Conservation (phyloP, 2,888 invertebrate genomes). For the Argyresthia goedartella region DNA sequence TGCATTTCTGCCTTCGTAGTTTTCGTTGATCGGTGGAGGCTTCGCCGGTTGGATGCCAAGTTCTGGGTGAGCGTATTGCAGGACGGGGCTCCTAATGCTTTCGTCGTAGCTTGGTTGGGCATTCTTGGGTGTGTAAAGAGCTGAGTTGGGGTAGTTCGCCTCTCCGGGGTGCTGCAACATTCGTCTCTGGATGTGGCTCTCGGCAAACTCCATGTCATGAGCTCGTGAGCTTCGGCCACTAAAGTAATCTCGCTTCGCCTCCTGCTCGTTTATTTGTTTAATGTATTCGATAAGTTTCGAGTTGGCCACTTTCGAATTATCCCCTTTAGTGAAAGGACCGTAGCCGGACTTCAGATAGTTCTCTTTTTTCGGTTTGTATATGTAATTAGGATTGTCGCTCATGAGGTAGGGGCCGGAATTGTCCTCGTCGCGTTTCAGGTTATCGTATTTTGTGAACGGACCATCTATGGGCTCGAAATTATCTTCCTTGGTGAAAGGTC, state of each 20-base stretch:
- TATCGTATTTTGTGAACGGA: slow-evolving; percentile 74
- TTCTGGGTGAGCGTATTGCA: slow-evolving; percentile 86
- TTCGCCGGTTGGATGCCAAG: slow-evolving; percentile 83
- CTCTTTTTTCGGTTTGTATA: slow-evolving; percentile 54
- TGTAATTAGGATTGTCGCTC: slow-evolving; percentile 41
- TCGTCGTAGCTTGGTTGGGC: slow-evolving; percentile 76
- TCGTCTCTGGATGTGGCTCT: slow-evolving; percentile 76
- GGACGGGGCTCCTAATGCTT: slow-evolving; percentile 79
- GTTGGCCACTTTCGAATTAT: slow-evolving; percentile 70
- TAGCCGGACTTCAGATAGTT: slow-evolving; percentile 58
- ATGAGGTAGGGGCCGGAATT: slow-evolving; percentile 38
- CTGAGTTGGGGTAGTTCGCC: slow-evolving; percentile 74
- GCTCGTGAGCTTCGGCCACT: slow-evolving; percentile 63
- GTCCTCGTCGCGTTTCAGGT: slow-evolving; percentile 53
- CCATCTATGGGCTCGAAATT: slow-evolving; percentile 69
- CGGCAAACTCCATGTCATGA: slow-evolving; percentile 53
- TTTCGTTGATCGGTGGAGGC: slow-evolving; percentile 45
- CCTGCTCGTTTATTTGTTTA: slow-evolving; percentile 76
- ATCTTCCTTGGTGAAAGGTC: slow-evolving; percentile 74
- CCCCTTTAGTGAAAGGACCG: slow-evolving; percentile 75
- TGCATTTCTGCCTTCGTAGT: slow-evolving; percentile 26
- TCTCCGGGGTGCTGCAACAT: slow-evolving; percentile 79
- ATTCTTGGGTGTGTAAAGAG: slow-evolving; percentile 73
- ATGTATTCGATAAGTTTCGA: slow-evolving; percentile 76
- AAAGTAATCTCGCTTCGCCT: slow-evolving; percentile 73